phyloP scores from a whole-genome alignment of 2,888 invertebrate species.

The Rapana venosa region DNA sequence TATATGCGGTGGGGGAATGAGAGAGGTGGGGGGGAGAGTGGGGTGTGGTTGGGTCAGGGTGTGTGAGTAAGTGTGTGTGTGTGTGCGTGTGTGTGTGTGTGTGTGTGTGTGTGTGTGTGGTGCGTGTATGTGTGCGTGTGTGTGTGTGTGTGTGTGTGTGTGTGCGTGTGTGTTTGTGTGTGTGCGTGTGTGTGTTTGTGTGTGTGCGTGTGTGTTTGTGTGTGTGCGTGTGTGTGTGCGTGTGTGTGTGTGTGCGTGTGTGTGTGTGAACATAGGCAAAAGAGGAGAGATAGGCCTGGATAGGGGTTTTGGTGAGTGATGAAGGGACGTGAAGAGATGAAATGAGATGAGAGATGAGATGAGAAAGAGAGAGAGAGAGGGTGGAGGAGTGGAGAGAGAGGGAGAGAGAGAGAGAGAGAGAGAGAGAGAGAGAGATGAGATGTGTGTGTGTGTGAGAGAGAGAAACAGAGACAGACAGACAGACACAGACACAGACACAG shows the following conservation, averaged over 20 bases:
- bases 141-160: not conserved
- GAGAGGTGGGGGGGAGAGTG: no score
- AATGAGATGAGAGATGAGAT: no score
- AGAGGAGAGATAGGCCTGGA: no score
- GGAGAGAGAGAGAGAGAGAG: no score
- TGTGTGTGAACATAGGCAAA: not conserved
- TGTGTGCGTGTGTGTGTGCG: slow-evolving; percentile 1
- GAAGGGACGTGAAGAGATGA: no score
- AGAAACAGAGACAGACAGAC: no score
- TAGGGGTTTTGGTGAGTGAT: no score
- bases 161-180: not conserved
- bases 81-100: not conserved
- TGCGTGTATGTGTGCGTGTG: not conserved
- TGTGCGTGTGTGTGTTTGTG: not conserved
- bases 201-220: not conserved
- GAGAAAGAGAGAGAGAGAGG: no score
- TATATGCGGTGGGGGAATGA: not conserved
- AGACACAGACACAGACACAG: no score
- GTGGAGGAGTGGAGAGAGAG: no score
- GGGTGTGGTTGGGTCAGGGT: not conserved
- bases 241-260: not conserved
- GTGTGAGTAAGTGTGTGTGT: not conserved
- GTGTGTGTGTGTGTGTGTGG: not conserved
- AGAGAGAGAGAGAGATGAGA: no score
- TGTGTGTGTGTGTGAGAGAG: no score